These are phyloP conservation scores for Pseudochromis fuscus DNA, from an alignment of 2,797 vertebrate genomes.

Conservation along the genomic window DNA sequence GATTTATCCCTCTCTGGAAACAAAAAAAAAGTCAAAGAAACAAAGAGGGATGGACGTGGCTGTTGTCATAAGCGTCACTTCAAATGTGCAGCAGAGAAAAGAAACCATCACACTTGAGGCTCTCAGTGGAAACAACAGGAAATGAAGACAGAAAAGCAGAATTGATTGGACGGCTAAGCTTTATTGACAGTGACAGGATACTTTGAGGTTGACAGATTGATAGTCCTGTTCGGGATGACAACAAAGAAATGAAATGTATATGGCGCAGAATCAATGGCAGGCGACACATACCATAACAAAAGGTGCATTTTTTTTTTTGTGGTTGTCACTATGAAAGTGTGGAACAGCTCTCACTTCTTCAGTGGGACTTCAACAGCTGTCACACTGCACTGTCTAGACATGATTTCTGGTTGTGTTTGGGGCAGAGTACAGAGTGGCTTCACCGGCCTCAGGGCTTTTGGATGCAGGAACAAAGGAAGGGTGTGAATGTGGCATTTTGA, in stretches of 20 bases:
- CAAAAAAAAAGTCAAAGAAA: not conserved
- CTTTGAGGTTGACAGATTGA: constrained; percentile 71
- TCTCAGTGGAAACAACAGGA: constrained; percentile 47
- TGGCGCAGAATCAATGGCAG: constrained; percentile 56
- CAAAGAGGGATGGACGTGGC: constrained; percentile 10
- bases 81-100: constrained; percentile 51
- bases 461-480: constrained; percentile 54
- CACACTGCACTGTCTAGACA: constrained; percentile 56
- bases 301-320: constrained; percentile 23
- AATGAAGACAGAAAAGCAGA: constrained; percentile 45
- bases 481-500: constrained; percentile 59
- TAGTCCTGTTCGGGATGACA: constrained; percentile 49
- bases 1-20: constrained; percentile 26
- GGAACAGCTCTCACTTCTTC: constrained; percentile 33
- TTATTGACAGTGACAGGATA: constrained; percentile 68
- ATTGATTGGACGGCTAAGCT: constrained; percentile 62
- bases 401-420: constrained; percentile 53
- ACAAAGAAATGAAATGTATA: constrained; percentile 62
- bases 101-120: constrained; percentile 35
- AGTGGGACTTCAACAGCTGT: constrained; percentile 52
- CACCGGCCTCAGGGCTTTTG: constrained; percentile 45
- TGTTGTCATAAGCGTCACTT: constrained; percentile 59
- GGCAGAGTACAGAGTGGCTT: constrained; percentile 46
- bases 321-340: constrained; percentile 33
- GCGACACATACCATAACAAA: constrained; percentile 16